These are phyloP conservation scores for Argyresthia albistria DNA, from an alignment of 2,888 invertebrate species.

Conservation along the genomic window DNA sequence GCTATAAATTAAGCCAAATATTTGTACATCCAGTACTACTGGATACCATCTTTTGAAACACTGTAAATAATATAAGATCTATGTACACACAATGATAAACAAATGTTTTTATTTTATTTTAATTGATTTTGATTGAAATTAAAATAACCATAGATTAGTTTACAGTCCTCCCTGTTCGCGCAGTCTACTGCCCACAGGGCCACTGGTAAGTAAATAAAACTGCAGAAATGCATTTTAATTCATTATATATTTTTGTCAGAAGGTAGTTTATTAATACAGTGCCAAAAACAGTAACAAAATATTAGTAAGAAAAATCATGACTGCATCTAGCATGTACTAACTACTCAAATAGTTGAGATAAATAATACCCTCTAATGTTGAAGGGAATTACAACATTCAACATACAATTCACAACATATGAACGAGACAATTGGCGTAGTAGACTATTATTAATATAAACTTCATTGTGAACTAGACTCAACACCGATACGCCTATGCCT, in stretches of 20 bases:
- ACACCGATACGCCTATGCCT: conserved; percentile 65
- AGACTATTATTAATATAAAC: conserved; percentile 22
- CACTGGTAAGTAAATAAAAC: conserved; percentile 45
- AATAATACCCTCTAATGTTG: conserved; percentile 32
- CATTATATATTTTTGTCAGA: conserved; percentile 72
- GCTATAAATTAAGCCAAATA: too few relatives aligned
- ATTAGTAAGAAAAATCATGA: conserved; percentile 68
- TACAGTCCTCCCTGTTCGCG: too few relatives aligned
- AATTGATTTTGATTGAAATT: too few relatives aligned
- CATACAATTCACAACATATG: conserved; percentile 63
- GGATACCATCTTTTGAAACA: too few relatives aligned
- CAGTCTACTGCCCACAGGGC: too few relatives aligned
- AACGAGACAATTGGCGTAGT: conserved; percentile 57
- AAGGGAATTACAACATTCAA: conserved; percentile 55
- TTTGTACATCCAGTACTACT: too few relatives aligned
- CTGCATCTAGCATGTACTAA: conserved; percentile 68
- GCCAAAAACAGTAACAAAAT: conserved; percentile 70
- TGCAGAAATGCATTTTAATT: conserved; percentile 44
- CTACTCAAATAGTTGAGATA: conserved; percentile 41
- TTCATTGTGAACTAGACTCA: conserved; percentile 53
- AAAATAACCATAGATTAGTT: too few relatives aligned
- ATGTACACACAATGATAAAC: too few relatives aligned
- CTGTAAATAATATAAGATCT: too few relatives aligned
- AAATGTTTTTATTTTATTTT: too few relatives aligned
- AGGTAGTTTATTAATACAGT: conserved; percentile 67